These are phyloP conservation scores for Malaclemys terrapin DNA, from an alignment of 2,113 vertebrate species.

Conservation along the genomic window DNA sequence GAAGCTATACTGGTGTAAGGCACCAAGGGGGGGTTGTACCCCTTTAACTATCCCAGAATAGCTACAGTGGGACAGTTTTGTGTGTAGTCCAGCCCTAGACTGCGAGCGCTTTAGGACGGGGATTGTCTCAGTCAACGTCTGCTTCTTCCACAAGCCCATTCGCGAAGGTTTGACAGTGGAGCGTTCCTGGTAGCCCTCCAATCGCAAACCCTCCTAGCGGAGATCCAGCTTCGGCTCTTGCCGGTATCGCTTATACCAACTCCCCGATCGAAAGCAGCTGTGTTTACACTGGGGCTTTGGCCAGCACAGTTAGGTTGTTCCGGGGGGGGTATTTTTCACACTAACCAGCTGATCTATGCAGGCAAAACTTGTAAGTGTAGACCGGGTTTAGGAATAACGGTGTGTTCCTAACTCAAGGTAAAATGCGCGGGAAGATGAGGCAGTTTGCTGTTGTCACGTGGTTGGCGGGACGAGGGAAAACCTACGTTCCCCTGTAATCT, in stretches of 20 bases:
- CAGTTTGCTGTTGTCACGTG: too few species aligned
- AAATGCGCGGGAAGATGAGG: too few species aligned
- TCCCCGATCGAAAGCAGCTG: not conserved
- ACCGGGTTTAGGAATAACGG: not conserved
- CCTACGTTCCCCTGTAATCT: too few species aligned
- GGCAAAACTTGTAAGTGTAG: not conserved
- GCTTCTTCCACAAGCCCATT: not conserved
- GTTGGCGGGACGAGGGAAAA: too few species aligned
- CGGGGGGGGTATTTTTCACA: not conserved
- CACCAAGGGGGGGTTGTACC: not conserved
- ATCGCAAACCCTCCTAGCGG: too few species aligned
- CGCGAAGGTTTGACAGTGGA: not conserved
- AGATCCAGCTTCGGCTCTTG: too few species aligned
- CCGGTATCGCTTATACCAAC: not conserved
- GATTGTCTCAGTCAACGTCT: not conserved
- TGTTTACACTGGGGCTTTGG: not conserved
- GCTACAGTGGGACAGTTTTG: not conserved
- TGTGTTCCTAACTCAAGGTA: not conserved
- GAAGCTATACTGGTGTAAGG: not conserved
- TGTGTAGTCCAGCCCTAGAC: not conserved
- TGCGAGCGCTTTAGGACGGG: accelerated
- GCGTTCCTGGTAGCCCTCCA: too few species aligned
- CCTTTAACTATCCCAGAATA: not conserved
- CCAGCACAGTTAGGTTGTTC: too few species aligned
- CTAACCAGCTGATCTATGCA: not conserved